phyloP scores from a whole-genome alignment of 2,113 vertebrate genomes.

The Phalacrocorax carbo region DNA sequence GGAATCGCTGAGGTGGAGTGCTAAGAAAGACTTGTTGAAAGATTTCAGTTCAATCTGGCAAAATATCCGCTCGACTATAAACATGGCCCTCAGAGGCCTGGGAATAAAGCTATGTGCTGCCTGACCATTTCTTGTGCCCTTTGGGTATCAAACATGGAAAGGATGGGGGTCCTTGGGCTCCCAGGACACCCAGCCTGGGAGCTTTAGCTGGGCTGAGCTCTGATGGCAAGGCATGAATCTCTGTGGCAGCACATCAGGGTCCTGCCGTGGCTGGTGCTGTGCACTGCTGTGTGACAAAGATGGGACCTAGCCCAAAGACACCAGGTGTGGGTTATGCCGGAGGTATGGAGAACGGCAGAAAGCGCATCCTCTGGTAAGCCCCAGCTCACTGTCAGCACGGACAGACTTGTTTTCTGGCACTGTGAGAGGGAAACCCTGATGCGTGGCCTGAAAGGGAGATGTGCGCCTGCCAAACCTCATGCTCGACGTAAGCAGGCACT shows the following conservation, averaged over 20 bases:
- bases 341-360: fast-evolving
- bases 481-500: fast-evolving
- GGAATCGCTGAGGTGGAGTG: background rate
- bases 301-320: too few species aligned
- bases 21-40: background rate
- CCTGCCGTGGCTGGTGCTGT: fast-evolving
- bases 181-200: background rate
- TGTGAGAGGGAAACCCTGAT: background rate
- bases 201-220: too few species aligned
- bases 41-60: background rate
- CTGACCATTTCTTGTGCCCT: background rate
- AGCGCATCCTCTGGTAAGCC: fast-evolving
- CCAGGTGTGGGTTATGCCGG: fast-evolving
- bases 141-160: background rate
- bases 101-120: background rate
- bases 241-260: background rate
- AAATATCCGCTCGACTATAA: background rate
- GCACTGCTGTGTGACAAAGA: fast-evolving
- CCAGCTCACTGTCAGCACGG: background rate
- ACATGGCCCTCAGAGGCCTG: too few species aligned
- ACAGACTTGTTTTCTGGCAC: background rate
- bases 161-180: too few species aligned
- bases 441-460: fast-evolving
- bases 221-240: fast-evolving
- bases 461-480: background rate